Evolutionary conservation across 2,888 invertebrate genomes (phyloP).

Genomic region (Copidosoma aretas): DNA sequence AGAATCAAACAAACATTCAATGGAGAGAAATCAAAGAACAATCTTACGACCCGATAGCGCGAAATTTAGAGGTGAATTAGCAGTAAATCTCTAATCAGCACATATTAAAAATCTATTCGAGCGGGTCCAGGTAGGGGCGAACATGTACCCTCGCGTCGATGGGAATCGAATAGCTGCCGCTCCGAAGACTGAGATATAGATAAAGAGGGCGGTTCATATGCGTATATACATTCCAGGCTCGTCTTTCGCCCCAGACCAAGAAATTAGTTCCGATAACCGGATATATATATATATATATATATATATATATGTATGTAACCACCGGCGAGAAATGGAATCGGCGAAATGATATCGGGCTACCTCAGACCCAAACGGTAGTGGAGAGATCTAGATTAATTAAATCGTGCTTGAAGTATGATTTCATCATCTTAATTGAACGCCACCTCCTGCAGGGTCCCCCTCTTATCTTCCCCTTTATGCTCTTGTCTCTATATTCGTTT

Average conservation of each 20-base stretch:
- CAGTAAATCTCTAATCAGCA: slow-evolving; percentile 11
- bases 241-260: slow-evolving; percentile 1
- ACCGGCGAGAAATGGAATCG: slow-evolving; percentile 24
- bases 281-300: no score
- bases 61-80: slow-evolving; percentile 11
- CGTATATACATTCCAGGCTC: neutral
- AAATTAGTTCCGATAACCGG: slow-evolving; percentile 32
- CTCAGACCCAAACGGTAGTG: neutral
- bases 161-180: slow-evolving; percentile 20
- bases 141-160: no score
- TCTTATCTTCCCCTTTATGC: neutral
- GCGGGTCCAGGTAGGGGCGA: no score
- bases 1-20: no score
- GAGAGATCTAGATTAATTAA: slow-evolving; percentile 31
- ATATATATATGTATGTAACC: no score
- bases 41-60: no score
- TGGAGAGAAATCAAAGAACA: no score
- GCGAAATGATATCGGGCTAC: slow-evolving; percentile 18
- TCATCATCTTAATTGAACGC: slow-evolving; percentile 35
- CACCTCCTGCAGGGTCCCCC: neutral
- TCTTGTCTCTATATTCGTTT: neutral
- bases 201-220: neutral
- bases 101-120: slow-evolving; percentile 20
- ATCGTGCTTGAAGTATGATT: slow-evolving; percentile 36
- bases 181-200: neutral